Base-by-base conservation (phyloP, 2,113 vertebrate species). In the Daboia siamensis region DNA sequence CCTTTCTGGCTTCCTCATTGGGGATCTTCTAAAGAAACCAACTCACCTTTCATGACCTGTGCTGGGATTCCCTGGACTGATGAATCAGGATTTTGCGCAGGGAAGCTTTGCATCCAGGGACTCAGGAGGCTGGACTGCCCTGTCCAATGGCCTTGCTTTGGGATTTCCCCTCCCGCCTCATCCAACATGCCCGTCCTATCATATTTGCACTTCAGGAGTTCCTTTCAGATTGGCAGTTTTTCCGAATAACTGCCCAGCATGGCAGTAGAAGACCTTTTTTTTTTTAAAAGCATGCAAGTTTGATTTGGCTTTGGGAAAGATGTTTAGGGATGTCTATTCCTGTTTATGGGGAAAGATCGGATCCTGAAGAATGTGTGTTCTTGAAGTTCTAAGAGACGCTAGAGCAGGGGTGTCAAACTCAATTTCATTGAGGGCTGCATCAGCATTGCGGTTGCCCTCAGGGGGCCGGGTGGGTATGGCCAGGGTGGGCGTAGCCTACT, bases 61-160 rank as follows among this genome's bases (percentile, higher is more conserved):
- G 7, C n/a, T 20, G 5, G 5, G 15, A 39, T 74, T 74, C n/a
- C 15, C 2, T 6, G 2, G 74, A 8, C 33, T 39, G 69, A 80
- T 7, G n/a, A 17, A 3, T 39, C n/a, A 21, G 33, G 33, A 20
- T 80, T 21, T 80, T 20, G 17, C 0, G 33, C 17, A 9, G 33
- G 7, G 20, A 80, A 33, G n/a, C 1, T 44, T 80, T 1, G 1
- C 52, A 55, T 74, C 57, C 0, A 0, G 0, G 10, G 13, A 85
- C 4, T 26, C 17, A 7, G 2, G 61, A 7, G 8, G 2, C 57
- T 3, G 48, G 10, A 56, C 23, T 9, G 29, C 15, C 84, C 74
- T 24, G 48, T 21, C 54, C 54, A 3, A 26, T 6, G 4, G 2
- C 23, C n/a, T 17, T 4, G 1, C 33, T 59, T 24, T 1, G 1